Evolutionary conservation across 2,797 vertebrate species (phyloP), one percentile per base, ranked within the genome.

Genomic region (Melanotaenia nigrans): DNA sequence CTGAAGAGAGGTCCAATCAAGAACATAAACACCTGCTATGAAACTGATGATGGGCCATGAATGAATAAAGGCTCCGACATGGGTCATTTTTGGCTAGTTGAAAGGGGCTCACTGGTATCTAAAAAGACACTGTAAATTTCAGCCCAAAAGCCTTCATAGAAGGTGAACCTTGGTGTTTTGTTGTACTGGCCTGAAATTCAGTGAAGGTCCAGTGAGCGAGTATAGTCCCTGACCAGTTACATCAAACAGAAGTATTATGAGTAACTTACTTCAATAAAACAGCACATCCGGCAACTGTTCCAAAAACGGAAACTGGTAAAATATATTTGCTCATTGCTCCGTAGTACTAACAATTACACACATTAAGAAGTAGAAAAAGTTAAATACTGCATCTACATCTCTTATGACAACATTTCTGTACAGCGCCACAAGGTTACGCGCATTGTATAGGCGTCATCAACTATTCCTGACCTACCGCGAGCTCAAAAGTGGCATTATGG

Each of bases 191-290:
- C 22, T 53, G 11, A 53, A 13, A 25, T 22, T 9, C 1, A 51
- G 5, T 24, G 40, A 45, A 45, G 22, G 20, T 47, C 20, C 49
- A 51, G 9, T 24, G 10, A 51, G 22, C 18, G 47, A 49, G 2
- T 33, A 38, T 4, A 38, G 13, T 9, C 36, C 12, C 38, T 14
- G 5, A 4, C 12, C 24, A 64, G 38, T 63, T 74, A 54, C 54
- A 75, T 63, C 33, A 49, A 3, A 33, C 9, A 25, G 12, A 20
- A 3, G 24, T 14, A 33, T 61, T 0, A n/a, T 68, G 13, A 80
- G 24, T 22, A 56, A 94, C 94, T 95, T 80, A 95, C 93, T 94
- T 95, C 16, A 95, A 53, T 73, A 95, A 78, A 71, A 93, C 94
- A 24, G 92, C 93, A 53, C 75, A 58, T 59, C 94, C 94, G 61